Conservation (phyloP, 64 coral and sea anemone genomes). For the Dendrophyllia cribrosa region DNA sequence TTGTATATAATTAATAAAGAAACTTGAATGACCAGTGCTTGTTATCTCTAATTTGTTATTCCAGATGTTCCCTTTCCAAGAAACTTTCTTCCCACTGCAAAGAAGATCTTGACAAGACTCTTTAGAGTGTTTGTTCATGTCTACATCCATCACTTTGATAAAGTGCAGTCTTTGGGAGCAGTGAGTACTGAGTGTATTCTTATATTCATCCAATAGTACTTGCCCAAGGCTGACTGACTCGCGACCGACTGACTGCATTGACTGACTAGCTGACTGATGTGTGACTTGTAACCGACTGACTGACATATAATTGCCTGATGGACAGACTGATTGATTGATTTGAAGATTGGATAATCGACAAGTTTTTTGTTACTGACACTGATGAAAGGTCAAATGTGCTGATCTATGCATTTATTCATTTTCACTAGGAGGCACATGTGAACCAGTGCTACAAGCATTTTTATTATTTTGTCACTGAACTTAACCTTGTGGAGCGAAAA, state of each 20-base stretch:
- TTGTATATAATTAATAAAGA: too few relatives aligned
- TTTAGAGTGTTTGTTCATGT: slow-evolving; percentile 99
- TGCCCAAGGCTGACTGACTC: not conserved
- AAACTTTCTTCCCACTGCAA: slow-evolving; percentile 86
- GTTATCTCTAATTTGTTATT: slow-evolving; percentile 21
- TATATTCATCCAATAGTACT: not conserved
- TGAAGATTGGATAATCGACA: too few relatives aligned
- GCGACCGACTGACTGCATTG: too few relatives aligned
- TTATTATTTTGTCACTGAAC: slow-evolving; percentile 95
- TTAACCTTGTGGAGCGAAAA: slow-evolving; percentile 92
- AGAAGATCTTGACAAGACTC: slow-evolving; percentile 97
- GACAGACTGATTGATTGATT: too few relatives aligned
- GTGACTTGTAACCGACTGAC: too few relatives aligned
- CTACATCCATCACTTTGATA: slow-evolving; percentile 99
- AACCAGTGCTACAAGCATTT: slow-evolving; percentile 99
- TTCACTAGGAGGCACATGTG: slow-evolving; percentile 95
- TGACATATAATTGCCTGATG: too few relatives aligned
- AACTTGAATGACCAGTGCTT: too few relatives aligned
- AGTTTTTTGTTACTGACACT: not conserved
- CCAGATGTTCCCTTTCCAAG: slow-evolving; percentile 97
- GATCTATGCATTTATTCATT: not conserved
- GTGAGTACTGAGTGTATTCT: slow-evolving; percentile 65
- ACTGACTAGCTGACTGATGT: too few relatives aligned
- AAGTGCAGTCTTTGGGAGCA: slow-evolving; percentile 78
- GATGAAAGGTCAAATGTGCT: too few relatives aligned